Conservation (phyloP, 64 coral and sea anemone species). For the Dendronephthya gigantea region DNA sequence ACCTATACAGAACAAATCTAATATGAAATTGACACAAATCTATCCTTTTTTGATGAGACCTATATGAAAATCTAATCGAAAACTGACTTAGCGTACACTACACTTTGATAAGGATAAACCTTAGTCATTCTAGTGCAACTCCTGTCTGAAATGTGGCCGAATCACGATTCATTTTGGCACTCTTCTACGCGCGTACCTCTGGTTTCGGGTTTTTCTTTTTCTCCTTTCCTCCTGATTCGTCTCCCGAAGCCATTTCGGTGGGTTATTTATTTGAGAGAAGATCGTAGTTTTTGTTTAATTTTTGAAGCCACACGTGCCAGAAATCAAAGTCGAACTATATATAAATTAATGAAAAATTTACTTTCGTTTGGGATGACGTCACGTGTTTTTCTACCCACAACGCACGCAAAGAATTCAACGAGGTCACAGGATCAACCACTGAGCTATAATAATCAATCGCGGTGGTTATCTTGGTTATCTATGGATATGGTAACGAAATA, state of each 20-base stretch:
- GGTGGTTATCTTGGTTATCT: too few species aligned
- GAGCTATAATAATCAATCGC: too few species aligned
- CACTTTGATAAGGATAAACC: neutral
- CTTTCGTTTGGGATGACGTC: neutral
- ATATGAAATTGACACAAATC: neutral
- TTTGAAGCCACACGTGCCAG: neutral
- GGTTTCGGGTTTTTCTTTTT: slow-evolving; percentile 44
- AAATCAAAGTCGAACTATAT: neutral
- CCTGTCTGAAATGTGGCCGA: neutral
- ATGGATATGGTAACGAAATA: too few species aligned
- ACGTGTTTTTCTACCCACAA: neutral
- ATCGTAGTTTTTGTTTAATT: neutral
- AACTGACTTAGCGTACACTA: neutral
- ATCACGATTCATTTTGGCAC: neutral
- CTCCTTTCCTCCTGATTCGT: slow-evolving; percentile 51
- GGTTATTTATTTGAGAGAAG: neutral
- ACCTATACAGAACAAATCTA: neutral
- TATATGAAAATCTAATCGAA: neutral
- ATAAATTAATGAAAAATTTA: too few species aligned
- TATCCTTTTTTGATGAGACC: neutral
- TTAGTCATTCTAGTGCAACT: neutral
- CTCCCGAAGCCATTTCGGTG: slow-evolving; percentile 67
- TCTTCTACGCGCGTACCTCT: slow-evolving; percentile 25
- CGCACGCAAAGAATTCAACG: neutral
- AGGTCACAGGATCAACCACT: too few species aligned